Evolutionary conservation across 1,140 invertebrate species (phyloP).

Genomic region (Chelonus insularis): DNA sequence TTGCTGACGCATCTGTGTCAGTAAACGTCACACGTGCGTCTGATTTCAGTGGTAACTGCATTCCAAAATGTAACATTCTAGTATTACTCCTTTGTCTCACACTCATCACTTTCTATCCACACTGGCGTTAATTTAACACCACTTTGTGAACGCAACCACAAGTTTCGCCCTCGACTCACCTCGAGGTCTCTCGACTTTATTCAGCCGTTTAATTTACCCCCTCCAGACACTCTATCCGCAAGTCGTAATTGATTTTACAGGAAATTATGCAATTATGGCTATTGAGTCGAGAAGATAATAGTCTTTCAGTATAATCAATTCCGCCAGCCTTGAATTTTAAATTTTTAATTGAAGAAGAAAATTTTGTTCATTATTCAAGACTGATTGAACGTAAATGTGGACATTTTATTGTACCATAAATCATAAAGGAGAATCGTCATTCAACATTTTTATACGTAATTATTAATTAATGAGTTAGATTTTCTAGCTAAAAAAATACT

Average conservation of each 20-base stretch:
- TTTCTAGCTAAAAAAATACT: too few species aligned
- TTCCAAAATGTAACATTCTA: slow-evolving; percentile 41
- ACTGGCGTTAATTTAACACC: slow-evolving; percentile 36
- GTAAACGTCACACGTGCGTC: slow-evolving; percentile 63
- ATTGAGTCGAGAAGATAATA: not conserved
- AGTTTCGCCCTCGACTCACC: not conserved
- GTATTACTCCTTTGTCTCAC: slow-evolving; percentile 45
- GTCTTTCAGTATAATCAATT: not conserved
- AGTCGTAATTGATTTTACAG: slow-evolving; percentile 3
- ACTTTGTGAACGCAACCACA: slow-evolving; percentile 10
- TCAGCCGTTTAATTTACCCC: slow-evolving; percentile 1
- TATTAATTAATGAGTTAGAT: too few species aligned
- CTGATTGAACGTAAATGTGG: not conserved
- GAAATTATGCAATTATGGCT: not conserved
- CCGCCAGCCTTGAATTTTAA: not conserved
- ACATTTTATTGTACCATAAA: not conserved
- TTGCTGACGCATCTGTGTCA: slow-evolving; percentile 62
- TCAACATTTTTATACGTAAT: too few species aligned
- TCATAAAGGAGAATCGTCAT: not conserved
- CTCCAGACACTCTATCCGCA: not conserved
- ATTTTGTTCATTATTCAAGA: not conserved
- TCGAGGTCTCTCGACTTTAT: not conserved
- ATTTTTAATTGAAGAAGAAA: not conserved
- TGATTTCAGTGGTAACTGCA: slow-evolving; percentile 50
- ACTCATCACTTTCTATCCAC: slow-evolving; percentile 40